phyloP scores from a whole-genome alignment of 2,113 vertebrate genomes.

The Elgaria multicarinata region DNA sequence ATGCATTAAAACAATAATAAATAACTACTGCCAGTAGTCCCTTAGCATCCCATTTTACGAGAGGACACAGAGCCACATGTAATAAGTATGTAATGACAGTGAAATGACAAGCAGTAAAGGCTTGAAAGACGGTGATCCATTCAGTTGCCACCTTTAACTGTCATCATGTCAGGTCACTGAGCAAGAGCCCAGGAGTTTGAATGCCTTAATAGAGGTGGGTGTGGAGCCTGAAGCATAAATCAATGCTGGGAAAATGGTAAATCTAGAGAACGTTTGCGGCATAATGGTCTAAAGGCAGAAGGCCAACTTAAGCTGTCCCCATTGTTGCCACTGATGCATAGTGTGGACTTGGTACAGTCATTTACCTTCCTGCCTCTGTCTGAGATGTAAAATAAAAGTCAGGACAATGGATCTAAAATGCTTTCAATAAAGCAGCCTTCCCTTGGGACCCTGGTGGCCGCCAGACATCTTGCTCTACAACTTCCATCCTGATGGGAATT shows the following conservation, averaged over 20 bases:
- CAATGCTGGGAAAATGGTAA: background rate
- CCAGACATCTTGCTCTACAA: too few relatives aligned
- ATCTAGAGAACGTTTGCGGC: background rate
- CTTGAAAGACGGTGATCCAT: background rate
- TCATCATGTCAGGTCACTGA: background rate
- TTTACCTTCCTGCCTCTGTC: background rate
- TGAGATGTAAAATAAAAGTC: background rate
- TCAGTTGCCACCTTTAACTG: constrained; percentile 4
- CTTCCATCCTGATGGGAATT: too few relatives aligned
- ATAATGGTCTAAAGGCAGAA: background rate
- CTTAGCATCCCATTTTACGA: background rate
- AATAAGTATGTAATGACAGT: background rate
- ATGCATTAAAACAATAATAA: background rate
- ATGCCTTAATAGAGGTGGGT: constrained; percentile 12
- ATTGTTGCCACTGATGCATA: background rate
- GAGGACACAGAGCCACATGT: background rate
- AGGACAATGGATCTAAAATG: too few relatives aligned
- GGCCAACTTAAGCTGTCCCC: background rate
- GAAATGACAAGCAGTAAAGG: background rate
- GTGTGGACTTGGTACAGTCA: background rate
- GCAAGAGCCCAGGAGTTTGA: background rate
- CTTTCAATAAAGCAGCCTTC: background rate
- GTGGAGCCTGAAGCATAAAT: background rate
- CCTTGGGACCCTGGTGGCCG: too few relatives aligned
- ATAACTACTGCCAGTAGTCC: background rate